Conservation (phyloP, 2,797 vertebrate species). For the Melanotaenia maccullochi region DNA sequence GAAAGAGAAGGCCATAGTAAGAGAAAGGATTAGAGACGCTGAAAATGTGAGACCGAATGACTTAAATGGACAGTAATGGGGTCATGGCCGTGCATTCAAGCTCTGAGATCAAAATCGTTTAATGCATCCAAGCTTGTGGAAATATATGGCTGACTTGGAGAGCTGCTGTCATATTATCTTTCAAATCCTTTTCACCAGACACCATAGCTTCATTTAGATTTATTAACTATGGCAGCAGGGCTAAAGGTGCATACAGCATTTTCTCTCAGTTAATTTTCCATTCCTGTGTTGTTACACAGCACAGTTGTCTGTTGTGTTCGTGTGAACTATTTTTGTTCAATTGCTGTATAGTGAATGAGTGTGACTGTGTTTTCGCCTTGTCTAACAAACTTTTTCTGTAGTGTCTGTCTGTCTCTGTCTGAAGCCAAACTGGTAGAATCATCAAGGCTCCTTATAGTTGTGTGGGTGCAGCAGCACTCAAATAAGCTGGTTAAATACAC, state of each 20-base stretch:
- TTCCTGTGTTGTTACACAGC: background rate
- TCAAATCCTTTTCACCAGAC: constrained; percentile 61
- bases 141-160: constrained; percentile 55
- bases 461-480: constrained; percentile 79
- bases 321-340: background rate
- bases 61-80: constrained; percentile 32
- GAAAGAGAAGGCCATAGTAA: background rate
- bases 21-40: constrained; percentile 3
- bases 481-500: constrained; percentile 88
- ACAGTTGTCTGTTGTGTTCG: background rate
- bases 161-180: constrained; percentile 59
- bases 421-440: constrained; percentile 63
- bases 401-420: constrained; percentile 36
- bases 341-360: background rate
- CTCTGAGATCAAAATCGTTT: constrained; percentile 52
- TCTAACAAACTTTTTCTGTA: constrained; percentile 30
- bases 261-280: constrained; percentile 18
- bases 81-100: constrained; percentile 38
- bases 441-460: constrained; percentile 76
- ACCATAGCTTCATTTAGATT: constrained; percentile 55
- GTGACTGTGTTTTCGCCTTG: constrained; percentile 17
- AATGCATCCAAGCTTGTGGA: constrained; percentile 54
- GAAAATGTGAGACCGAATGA: constrained; percentile 34
- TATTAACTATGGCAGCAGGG: constrained; percentile 29
- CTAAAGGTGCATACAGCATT: constrained; percentile 34